Base-by-base conservation (phyloP, 1,140 invertebrate genomes). In the Aplysia californica region DNA sequence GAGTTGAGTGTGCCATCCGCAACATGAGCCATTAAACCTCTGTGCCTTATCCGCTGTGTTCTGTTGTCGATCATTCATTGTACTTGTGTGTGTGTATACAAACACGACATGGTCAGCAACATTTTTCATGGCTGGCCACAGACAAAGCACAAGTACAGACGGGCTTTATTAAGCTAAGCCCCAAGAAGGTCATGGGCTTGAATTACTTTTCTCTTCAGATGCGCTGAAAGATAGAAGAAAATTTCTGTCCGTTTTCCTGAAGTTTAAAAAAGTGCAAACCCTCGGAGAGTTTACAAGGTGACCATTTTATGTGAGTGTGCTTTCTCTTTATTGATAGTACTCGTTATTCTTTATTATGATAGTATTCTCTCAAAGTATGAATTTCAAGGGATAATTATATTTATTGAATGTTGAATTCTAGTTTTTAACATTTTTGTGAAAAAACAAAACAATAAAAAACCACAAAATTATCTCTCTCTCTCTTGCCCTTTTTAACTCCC, bases 111-210 rank as follows among this genome's bases (percentile, higher is more conserved):
- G n/a, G n/a, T 89, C 3, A 81, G 83, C 41, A 86, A 87, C 69
- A 59, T 89, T 6, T 56, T 88, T 10, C 85, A 85, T 80, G 86
- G 87, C 20, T 87, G 86, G 83, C 85, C 87, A 58, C 75, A 77
- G 59, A 71, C 61, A 6, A 76, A 78, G 55, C 64, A 84, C 70
- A 82, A 79, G 44, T 81, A 80, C 61, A 64, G 71, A 36, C 75
- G 86, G 44, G 85, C 86, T 10, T 79, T 89, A n/a, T n/a, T n/a
- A n/a, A n/a, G n/a, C n/a, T n/a, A 15, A 78, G 80, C 75, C 87
- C 87, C 26, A 79, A 80, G n/a, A 88, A 87, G 83, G 87, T 89
- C 31, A 87, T 82, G 80, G 81, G 81, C 26, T 75, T 89, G 10
- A 89, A 85, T 80, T 83, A 83, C 69, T 72, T 82, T 3, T 23